Conservation (phyloP, 2,113 vertebrate genomes). For the Actenoides lindsayi region DNA sequence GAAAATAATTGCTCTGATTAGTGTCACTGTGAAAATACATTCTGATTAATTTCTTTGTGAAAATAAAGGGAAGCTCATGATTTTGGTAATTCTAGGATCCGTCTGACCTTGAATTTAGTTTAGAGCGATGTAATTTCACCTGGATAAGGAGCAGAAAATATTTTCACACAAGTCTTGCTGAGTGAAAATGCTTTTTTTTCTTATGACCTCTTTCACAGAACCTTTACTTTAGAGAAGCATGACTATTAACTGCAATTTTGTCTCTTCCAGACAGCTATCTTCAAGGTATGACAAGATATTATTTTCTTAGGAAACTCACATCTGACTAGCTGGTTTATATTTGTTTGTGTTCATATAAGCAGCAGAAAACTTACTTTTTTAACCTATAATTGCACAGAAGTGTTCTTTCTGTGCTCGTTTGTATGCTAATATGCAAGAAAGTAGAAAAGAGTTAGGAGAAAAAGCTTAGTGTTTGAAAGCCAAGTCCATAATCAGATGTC, state of each 20-base stretch:
- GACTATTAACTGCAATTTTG: neutral
- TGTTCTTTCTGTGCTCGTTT: neutral
- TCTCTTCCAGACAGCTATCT: neutral
- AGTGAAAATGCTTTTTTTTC: neutral
- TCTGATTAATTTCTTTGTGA: neutral
- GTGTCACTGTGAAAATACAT: neutral
- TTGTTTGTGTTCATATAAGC: neutral
- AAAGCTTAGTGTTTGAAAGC: neutral
- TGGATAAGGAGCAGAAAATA: neutral
- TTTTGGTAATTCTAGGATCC: neutral
- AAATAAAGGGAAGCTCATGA: neutral
- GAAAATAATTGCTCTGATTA: neutral
- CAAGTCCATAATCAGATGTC: neutral
- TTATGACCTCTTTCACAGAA: neutral
- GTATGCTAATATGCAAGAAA: neutral
- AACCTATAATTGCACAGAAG: neutral
- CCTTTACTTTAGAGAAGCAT: neutral
- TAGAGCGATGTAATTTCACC: neutral
- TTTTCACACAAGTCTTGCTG: neutral
- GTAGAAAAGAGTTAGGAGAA: neutral
- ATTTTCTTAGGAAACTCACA: neutral
- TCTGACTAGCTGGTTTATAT: neutral
- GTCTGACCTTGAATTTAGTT: neutral
- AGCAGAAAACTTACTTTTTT: neutral
- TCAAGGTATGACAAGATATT: neutral